A percentile compares a stretch with the other conserved stretches of the same genome.
phyloP scores from a whole-genome alignment of 1,140 invertebrate genomes.

The Ooceraea biroi region DNA sequence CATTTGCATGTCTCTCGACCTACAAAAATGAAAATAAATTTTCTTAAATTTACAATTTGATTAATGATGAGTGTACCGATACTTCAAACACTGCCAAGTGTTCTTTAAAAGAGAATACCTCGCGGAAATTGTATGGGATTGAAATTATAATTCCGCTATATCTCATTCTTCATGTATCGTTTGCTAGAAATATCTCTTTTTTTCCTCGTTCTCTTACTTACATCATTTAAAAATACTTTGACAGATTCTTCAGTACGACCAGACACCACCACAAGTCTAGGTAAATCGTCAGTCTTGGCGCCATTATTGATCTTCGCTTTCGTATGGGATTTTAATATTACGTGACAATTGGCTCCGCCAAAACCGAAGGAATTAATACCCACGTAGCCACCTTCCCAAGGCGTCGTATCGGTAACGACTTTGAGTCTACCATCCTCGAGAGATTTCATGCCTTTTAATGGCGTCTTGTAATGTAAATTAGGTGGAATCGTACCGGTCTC shows the following conservation, averaged over 20 bases:
- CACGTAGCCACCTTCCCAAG: conserved; percentile 88
- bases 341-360: conserved; percentile 89
- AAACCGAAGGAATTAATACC: conserved; percentile 90
- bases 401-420: conserved; percentile 89
- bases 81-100: neutral
- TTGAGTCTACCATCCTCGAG: conserved; percentile 88
- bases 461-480: conserved; percentile 90
- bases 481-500: conserved; percentile 90
- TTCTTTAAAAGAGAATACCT: neutral
- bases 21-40: conserved; percentile 56
- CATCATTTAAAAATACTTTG: conserved; percentile 89
- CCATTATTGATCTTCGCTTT: conserved; percentile 87
- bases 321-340: conserved; percentile 87
- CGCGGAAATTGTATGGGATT: neutral
- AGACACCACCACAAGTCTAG: conserved; percentile 88
- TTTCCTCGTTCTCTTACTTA: conserved; percentile 77
- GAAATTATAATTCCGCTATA: conserved; percentile 1
- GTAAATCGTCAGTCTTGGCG: conserved; percentile 86
- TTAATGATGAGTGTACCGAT: neutral
- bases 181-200: neutral
- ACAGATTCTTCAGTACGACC: conserved; percentile 92
- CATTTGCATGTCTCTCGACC: conserved; percentile 86
- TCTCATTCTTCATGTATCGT: neutral
- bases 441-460: conserved; percentile 90
- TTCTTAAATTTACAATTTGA: neutral